These are phyloP conservation scores for Callithrix jacchus DNA, from an alignment of 2,113 vertebrate genomes.

Conservation along the genomic window DNA sequence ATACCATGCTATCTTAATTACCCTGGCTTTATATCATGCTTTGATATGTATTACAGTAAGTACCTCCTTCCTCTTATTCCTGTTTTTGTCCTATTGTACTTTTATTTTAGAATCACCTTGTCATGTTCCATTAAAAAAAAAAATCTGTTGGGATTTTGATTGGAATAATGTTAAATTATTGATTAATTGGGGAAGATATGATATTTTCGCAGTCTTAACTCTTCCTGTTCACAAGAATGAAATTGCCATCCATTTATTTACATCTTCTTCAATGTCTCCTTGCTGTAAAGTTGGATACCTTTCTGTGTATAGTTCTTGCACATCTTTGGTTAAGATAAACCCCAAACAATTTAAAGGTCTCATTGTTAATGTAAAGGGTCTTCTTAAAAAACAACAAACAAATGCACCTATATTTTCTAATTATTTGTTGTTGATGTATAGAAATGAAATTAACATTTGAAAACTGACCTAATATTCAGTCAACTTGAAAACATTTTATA, in stretches of 20 bases:
- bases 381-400: background rate
- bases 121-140: background rate
- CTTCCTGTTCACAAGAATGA: background rate
- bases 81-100: background rate
- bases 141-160: background rate
- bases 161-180: background rate
- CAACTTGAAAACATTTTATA: background rate
- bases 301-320: background rate
- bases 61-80: background rate
- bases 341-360: background rate
- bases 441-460: background rate
- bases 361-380: background rate
- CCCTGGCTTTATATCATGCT: background rate
- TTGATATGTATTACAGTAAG: background rate
- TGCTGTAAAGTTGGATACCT: background rate
- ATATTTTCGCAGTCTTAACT: background rate
- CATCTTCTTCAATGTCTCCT: background rate
- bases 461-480: background rate
- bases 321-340: background rate
- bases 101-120: background rate
- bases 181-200: background rate
- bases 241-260: background rate
- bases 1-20: background rate
- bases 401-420: background rate
- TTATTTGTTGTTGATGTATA: background rate